phyloP scores from a whole-genome alignment of 2,113 vertebrate genomes.

The Hystrix cristata region DNA sequence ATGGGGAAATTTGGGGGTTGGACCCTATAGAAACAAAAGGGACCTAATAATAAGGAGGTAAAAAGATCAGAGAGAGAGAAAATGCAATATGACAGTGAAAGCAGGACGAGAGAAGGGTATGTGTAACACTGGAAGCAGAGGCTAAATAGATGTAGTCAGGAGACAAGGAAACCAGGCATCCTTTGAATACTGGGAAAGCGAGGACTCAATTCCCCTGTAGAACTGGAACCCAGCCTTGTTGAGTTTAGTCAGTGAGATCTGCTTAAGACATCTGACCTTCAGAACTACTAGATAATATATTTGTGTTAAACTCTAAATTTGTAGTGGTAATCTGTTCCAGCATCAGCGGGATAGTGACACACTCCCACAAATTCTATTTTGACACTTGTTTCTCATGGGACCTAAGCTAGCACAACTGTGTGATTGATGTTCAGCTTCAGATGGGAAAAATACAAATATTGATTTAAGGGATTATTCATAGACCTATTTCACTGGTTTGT shows the following conservation, averaged over 20 bases:
- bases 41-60: background rate
- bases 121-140: accelerated
- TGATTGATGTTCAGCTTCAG: background rate
- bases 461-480: slow-evolving; percentile 1
- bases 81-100: too few relatives aligned
- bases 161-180: too few relatives aligned
- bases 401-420: background rate
- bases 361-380: background rate
- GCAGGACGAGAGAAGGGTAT: background rate
- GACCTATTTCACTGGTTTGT: background rate
- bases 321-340: background rate
- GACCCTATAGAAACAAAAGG: background rate
- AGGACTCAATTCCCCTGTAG: background rate
- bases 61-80: background rate
- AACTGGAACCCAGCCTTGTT: background rate
- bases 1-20: background rate
- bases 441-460: background rate
- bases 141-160: accelerated
- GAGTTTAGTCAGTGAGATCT: background rate
- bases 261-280: background rate
- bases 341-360: background rate
- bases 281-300: background rate
- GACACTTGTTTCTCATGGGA: background rate
- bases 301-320: background rate
- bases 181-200: background rate